Base-by-base conservation (phyloP, 30 jellyfish, hydroid and myxozoan species). In the Haliclystus octoradiatus region DNA sequence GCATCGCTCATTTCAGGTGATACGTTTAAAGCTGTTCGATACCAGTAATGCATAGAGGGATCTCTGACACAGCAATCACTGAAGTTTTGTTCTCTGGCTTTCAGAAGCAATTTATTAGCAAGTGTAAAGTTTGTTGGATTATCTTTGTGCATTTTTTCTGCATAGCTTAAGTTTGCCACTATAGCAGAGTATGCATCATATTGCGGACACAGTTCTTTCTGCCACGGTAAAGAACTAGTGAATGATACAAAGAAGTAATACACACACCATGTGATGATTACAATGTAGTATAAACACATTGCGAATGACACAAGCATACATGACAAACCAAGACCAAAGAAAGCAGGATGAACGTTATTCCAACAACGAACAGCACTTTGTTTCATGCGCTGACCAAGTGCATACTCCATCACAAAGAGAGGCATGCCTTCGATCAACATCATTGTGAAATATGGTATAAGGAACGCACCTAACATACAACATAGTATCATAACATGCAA, bases 341-440 rank as follows among this genome's bases (percentile, higher is more conserved):
- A 85, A 26, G 78, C 96, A 7, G 96, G 96, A 49, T 85, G 96
- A 7, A 85, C 91, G 50, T 79, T 85, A 40, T 68, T 85, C 94
- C 93, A 85, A 23, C 93, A 85, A 22, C 83, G 50, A 26, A 85
- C 96, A 3, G 96, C 96, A 72, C 91, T 72, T 60, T 85, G 93
- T 60, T 85, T 78, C 96, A 85, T 85, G 31, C 96, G 60, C 68
- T 85, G 96, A n/a, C 96, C 96, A 47, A 85, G 82, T 0, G 96
- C 93, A 61, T 78, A 85, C 53, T 85, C 96, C 93, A 85, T 85
- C 29, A 85, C 47, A 50, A 85, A 85, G 60, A 85, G 52, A 1
- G 96, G 96, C 28, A 85, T 71, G 22, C 96, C 96, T 69, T 85
- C 94, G 14, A 85, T 57, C 0, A 85, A n/a, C 96, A 85, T 85